Evolutionary conservation across 2,888 invertebrate species (phyloP).

Genomic region (Diarsia mendica): DNA sequence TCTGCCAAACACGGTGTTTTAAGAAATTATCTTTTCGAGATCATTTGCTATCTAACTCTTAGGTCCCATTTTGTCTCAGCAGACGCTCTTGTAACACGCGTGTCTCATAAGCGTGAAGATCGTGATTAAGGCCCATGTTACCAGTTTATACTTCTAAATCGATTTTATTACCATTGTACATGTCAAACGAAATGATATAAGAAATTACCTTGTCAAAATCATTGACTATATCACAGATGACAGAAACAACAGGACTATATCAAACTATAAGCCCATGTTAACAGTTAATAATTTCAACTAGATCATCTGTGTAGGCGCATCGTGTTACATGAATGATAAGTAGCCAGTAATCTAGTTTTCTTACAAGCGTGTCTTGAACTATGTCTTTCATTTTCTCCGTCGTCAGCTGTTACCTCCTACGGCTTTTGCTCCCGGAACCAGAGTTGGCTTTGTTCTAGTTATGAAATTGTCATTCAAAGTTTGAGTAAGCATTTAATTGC

Average conservation of each 20-base stretch:
- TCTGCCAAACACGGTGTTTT: no score
- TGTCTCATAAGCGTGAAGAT: no score
- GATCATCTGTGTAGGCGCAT: slow-evolving; percentile 48
- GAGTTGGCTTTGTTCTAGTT: neutral
- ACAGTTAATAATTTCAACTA: slow-evolving; percentile 22
- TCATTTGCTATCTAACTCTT: no score
- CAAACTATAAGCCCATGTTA: slow-evolving; percentile 2
- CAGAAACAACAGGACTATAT: no score
- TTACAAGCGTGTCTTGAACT: slow-evolving; percentile 32
- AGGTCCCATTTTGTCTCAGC: no score
- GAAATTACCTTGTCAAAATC: slow-evolving; percentile 4
- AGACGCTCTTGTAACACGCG: no score
- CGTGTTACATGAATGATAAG: slow-evolving; percentile 52
- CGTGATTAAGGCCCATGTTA: no score
- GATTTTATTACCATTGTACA: neutral
- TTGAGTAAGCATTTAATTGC: neutral
- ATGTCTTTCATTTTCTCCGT: slow-evolving; percentile 15
- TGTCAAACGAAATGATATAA: neutral
- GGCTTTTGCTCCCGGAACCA: no score
- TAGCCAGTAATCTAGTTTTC: slow-evolving; percentile 40
- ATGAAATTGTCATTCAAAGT: neutral
- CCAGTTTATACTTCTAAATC: no score
- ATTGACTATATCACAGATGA: no score
- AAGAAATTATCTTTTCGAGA: no score
- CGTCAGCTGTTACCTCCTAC: slow-evolving; percentile 7